Evolutionary conservation across 2,797 vertebrate genomes (phyloP).

Genomic region (Psittacula derbiana): DNA sequence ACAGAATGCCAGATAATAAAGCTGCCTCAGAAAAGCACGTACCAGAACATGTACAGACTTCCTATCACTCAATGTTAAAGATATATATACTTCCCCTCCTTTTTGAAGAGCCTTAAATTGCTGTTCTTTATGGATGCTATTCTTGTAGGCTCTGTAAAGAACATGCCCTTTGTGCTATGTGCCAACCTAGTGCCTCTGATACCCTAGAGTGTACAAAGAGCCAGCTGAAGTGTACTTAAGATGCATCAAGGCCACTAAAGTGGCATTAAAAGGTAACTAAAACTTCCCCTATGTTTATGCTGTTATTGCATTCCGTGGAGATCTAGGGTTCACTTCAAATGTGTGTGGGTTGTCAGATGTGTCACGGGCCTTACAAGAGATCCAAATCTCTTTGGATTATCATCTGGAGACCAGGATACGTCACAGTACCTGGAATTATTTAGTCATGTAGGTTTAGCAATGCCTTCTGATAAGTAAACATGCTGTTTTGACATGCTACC

Average conservation of each 20-base stretch:
- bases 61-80: background rate
- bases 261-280: background rate
- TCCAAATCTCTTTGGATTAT: background rate
- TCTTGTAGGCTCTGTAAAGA: background rate
- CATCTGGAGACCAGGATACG: background rate
- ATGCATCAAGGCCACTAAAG: background rate
- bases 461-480: background rate
- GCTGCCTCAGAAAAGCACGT: background rate
- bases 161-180: background rate
- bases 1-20: background rate
- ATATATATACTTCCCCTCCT: background rate
- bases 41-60: background rate
- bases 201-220: background rate
- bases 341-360: background rate
- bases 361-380: background rate
- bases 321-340: background rate
- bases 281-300: background rate
- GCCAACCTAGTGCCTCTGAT: background rate
- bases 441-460: background rate
- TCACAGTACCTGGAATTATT: background rate
- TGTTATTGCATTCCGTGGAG: background rate
- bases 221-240: background rate
- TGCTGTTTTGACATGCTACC: background rate
- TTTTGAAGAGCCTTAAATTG: background rate
- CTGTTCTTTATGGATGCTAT: background rate